Evolutionary conservation across 2,888 invertebrate genomes (phyloP).

Genomic region (Hedychridium roseum): DNA sequence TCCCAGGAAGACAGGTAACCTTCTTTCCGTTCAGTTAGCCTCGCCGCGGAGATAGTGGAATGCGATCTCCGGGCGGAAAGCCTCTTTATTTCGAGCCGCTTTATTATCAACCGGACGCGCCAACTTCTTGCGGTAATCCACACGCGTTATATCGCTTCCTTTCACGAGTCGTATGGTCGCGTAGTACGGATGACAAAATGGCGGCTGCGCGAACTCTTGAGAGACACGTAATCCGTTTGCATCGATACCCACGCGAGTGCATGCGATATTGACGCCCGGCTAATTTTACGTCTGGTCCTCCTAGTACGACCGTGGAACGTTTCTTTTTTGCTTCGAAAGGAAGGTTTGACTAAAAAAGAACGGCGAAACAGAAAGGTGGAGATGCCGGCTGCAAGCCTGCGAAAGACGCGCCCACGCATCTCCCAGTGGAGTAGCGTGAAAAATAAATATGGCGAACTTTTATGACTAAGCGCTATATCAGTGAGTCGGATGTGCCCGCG

Average conservation of each 20-base stretch:
- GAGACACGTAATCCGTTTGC: constrained; percentile 42
- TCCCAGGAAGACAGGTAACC: constrained; percentile 62
- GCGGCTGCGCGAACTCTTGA: constrained; percentile 31
- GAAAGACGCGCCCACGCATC: constrained; percentile 53
- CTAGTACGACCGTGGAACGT: constrained; percentile 15
- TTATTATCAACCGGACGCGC: background rate
- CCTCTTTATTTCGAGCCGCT: background rate
- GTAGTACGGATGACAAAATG: constrained; percentile 39
- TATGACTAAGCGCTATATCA: background rate
- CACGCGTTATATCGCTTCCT: constrained; percentile 15
- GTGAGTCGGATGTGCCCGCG: background rate
- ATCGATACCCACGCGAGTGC: constrained; percentile 32
- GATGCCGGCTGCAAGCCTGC: constrained; percentile 52
- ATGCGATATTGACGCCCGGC: constrained; percentile 9
- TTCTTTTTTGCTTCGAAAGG: constrained; percentile 26
- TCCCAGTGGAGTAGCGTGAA: constrained; percentile 7
- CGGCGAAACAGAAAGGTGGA: constrained; percentile 43
- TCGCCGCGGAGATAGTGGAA: background rate
- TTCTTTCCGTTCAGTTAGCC: constrained; percentile 15
- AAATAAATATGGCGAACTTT: constrained; percentile 20
- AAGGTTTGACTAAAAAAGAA: constrained; percentile 12
- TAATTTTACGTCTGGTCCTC: constrained; percentile 17
- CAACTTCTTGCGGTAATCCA: constrained; percentile 1
- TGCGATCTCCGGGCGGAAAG: background rate
- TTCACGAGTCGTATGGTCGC: constrained; percentile 22